Percentiles rank a stretch among this genome's conserved stretches.
Conservation (phyloP, 2,113 vertebrate genomes). For the Malurus melanocephalus region DNA sequence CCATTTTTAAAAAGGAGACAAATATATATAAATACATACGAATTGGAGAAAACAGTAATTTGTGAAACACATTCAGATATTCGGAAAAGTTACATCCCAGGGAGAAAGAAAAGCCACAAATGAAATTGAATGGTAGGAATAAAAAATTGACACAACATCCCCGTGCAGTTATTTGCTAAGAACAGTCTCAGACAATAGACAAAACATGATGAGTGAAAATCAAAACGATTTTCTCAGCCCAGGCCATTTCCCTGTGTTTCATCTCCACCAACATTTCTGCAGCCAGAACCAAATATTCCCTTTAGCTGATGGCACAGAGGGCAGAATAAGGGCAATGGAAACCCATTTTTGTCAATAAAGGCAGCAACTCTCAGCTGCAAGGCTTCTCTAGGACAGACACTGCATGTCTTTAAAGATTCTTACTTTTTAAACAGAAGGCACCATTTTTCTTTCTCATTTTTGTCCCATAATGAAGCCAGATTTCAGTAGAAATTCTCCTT, state of each 20-base stretch:
- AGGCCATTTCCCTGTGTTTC: not conserved
- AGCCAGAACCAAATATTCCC: not conserved
- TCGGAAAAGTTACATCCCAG: not conserved
- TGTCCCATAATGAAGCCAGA: not conserved
- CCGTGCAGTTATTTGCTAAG: not conserved
- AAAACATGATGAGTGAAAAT: not conserved
- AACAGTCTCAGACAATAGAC: not conserved
- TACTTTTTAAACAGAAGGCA: not conserved
- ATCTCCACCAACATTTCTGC: not conserved
- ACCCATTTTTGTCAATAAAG: not conserved
- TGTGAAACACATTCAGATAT: not conserved
- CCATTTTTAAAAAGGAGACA: not conserved
- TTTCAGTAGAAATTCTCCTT: not conserved
- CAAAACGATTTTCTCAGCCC: not conserved
- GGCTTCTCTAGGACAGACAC: not conserved
- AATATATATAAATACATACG: not conserved
- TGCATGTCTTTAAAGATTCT: too few species aligned
- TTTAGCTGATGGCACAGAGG: not conserved
- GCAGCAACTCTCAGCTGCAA: not conserved
- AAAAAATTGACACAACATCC: not conserved
- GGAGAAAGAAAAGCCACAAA: not conserved
- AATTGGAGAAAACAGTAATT: not conserved
- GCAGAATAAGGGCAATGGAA: not conserved
- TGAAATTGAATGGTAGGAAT: not conserved
- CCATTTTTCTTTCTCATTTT: not conserved